Conservation (phyloP, 2,797 vertebrate species). For the Rhincodon typus region DNA sequence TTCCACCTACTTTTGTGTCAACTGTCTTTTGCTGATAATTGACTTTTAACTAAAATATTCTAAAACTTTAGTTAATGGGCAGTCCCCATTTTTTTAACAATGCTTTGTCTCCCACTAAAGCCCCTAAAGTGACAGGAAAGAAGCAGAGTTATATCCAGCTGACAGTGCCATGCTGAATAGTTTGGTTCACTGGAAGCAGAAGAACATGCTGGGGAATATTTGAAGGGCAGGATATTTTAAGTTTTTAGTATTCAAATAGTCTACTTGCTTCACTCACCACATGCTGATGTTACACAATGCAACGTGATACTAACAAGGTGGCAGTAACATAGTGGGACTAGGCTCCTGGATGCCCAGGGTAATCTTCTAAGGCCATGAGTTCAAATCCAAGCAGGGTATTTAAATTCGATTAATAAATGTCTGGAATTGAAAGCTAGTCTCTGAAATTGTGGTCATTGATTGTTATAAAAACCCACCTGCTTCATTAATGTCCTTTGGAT, state of each 20-base stretch:
- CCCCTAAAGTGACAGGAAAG: neutral
- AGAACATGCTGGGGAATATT: neutral
- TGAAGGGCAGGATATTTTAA: neutral
- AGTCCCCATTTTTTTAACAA: neutral
- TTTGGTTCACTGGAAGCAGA: neutral
- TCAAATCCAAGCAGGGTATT: no score
- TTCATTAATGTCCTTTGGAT: no score
- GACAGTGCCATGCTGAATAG: neutral
- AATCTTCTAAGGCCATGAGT: no score
- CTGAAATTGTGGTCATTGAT: no score
- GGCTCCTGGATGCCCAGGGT: no score
- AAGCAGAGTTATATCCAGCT: neutral
- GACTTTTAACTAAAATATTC: neutral
- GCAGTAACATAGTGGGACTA: no score
- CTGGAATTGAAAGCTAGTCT: no score
- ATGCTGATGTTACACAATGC: neutral
- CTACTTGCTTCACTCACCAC: neutral
- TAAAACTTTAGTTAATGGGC: neutral
- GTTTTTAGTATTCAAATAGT: neutral
- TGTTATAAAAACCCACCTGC: no score
- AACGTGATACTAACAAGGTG: neutral
- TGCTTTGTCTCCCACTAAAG: no score
- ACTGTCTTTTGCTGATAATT: neutral
- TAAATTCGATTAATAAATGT: no score
- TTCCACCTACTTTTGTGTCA: neutral